Evolutionary conservation across 1,140 invertebrate genomes (phyloP).

Genomic region (Caenorhabditis tropicalis): DNA sequence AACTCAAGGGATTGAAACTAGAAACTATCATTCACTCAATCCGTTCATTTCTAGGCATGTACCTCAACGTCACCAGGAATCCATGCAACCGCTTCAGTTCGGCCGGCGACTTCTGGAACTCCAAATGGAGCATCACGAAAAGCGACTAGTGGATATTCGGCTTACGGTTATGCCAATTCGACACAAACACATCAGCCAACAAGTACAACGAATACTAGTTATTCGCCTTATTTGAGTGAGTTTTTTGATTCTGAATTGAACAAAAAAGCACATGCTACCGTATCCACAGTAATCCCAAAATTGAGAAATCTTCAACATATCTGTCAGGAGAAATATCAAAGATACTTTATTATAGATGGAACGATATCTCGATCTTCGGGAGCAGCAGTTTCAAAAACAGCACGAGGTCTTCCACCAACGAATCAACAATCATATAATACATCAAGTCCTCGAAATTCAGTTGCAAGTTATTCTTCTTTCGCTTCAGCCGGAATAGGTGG

Average conservation of each 20-base stretch:
- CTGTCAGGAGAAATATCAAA: too few species aligned
- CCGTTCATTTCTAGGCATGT: not conserved
- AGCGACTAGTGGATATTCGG: slow-evolving; percentile 26
- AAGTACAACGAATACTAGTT: not conserved
- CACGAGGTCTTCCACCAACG: not conserved
- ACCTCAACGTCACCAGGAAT: slow-evolving; percentile 35
- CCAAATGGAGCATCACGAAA: slow-evolving; percentile 38
- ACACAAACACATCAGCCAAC: slow-evolving; percentile 32
- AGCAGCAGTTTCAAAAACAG: not conserved
- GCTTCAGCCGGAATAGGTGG: slow-evolving; percentile 29
- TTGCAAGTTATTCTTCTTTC: slow-evolving; percentile 13
- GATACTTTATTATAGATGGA: not conserved
- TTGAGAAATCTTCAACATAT: too few species aligned
- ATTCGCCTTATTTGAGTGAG: slow-evolving; percentile 9
- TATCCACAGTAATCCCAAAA: too few species aligned
- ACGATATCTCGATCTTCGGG: slow-evolving; percentile 31
- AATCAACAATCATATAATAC: slow-evolving; percentile 10
- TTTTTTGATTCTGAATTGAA: not conserved
- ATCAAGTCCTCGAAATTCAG: slow-evolving; percentile 26
- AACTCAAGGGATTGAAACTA: not conserved
- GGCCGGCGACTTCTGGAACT: not conserved
- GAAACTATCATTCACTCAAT: not conserved
- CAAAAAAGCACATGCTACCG: too few species aligned
- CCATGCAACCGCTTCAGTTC: not conserved
- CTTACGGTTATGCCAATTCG: not conserved